Conservation (phyloP, 2,888 invertebrate species). For the Ichneumon xanthorius region DNA sequence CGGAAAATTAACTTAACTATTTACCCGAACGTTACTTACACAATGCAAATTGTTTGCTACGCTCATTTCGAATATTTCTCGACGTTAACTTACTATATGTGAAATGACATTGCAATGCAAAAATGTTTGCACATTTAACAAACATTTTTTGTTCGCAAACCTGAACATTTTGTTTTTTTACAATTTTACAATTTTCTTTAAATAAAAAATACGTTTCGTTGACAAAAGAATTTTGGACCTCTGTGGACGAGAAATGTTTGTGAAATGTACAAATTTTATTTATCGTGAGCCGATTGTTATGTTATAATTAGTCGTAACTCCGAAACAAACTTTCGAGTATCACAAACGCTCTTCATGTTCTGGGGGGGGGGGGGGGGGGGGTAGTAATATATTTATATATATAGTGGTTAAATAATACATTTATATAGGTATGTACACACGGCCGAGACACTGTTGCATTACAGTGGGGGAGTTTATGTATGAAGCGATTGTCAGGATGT, state of each 20-base stretch:
- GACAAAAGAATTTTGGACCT: background rate
- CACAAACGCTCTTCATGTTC: background rate
- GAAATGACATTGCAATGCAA: background rate
- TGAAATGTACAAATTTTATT: background rate
- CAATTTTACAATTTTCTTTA: no score
- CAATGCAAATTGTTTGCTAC: background rate
- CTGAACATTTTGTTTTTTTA: no score
- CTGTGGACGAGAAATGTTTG: background rate
- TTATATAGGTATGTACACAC: slow-evolving; percentile 29
- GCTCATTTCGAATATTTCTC: background rate
- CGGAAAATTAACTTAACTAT: background rate
- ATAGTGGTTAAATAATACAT: slow-evolving; percentile 25
- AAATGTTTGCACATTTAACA: background rate
- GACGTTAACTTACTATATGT: background rate
- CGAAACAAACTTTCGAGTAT: no score
- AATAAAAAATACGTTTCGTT: background rate
- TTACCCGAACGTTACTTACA: background rate
- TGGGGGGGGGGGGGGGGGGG: no score
- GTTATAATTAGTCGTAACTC: background rate
- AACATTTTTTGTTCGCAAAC: background rate
- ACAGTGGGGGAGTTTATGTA: slow-evolving; percentile 36
- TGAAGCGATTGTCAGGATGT: slow-evolving; percentile 67
- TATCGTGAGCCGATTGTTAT: background rate
- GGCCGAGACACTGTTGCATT: background rate
- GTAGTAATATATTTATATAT: no score